Evolutionary conservation across 2,888 invertebrate genomes (phyloP), one percentile per base, ranked within the genome.

Genomic region (Busseola fusca): DNA sequence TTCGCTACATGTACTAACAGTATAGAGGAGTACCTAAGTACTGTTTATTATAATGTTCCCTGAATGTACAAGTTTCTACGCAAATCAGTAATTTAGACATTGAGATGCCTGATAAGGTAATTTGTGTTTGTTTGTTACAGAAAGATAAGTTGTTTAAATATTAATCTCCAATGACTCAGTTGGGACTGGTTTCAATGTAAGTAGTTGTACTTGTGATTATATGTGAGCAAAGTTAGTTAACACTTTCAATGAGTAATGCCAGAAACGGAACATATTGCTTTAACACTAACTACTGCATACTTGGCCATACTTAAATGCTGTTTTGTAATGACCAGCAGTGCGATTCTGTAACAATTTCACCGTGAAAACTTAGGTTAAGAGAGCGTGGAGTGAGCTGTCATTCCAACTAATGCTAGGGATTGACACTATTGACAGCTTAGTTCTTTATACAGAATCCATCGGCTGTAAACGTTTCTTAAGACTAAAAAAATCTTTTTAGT

Each of bases 101-200:
- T 57, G 45, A 76, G 71, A 76, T 81, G 58, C 16, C 25, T 60
- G 79, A 74, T 80, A 84, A 64, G 57, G 52, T 40, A 67, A 64
- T 75, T 79, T 71, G 72, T 79, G 67, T 81, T 62, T 72, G 66
- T 62, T 74, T 76, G 66, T 62, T 74, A 74, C 54, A 64, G 37
- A 62, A 54, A 50, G 25, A 60, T 73, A 69, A 69, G 64, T 65
- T 72, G 54, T 64, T 54, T 74, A 64, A 69, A 74, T 80, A 65
- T 68, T 65, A 54, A 72, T 69, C 18, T 25, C 21, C 16, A 25
- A 56, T 80, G 83, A 74, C 57, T 83, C 80, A 83, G 68, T 21
- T 58, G 21, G 4, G 18, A 78, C 69, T 64, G 40, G 77, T 77
- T 64, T 34, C 1, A 27, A 66, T 66, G 57, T 54, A 64, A 45